A percentile compares a stretch with the other conserved stretches of the same genome.
These are phyloP conservation scores for Porphyrio hochstetteri DNA, from an alignment of 2,113 vertebrate genomes.

Conservation along the genomic window DNA sequence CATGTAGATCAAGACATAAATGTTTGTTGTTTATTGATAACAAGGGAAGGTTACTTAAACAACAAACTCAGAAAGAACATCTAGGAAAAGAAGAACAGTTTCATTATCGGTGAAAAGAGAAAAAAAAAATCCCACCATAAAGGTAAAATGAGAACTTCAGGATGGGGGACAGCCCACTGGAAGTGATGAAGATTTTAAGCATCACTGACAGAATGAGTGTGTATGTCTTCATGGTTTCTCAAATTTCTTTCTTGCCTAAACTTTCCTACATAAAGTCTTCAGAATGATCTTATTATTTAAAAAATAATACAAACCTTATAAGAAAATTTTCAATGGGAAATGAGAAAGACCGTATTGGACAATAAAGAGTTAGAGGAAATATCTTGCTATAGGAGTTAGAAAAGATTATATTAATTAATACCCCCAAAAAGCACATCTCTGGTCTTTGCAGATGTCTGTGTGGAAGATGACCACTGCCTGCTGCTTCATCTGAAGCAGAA, in stretches of 20 bases:
- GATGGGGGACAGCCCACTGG: neutral
- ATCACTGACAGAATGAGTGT: neutral
- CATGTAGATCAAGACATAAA: neutral
- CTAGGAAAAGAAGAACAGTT: neutral
- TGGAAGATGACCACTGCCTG: neutral
- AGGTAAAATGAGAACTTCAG: neutral
- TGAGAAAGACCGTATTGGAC: neutral
- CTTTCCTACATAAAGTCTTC: neutral
- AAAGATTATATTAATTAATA: neutral
- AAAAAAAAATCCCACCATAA: neutral
- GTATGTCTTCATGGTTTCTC: neutral
- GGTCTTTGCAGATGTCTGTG: neutral
- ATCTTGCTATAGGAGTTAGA: neutral
- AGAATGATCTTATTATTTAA: neutral
- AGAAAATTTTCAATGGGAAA: neutral
- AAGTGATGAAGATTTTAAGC: neutral
- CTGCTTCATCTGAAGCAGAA: neutral
- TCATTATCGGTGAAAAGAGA: neutral
- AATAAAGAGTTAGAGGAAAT: neutral
- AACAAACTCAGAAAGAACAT: neutral
- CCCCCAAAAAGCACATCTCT: neutral
- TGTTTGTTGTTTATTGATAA: neutral
- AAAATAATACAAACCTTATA: neutral
- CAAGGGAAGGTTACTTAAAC: neutral
- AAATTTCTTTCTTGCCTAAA: neutral